These are phyloP conservation scores for Gryon sp. DNA, from an alignment of 1,140 invertebrate species.

Conservation along the genomic window DNA sequence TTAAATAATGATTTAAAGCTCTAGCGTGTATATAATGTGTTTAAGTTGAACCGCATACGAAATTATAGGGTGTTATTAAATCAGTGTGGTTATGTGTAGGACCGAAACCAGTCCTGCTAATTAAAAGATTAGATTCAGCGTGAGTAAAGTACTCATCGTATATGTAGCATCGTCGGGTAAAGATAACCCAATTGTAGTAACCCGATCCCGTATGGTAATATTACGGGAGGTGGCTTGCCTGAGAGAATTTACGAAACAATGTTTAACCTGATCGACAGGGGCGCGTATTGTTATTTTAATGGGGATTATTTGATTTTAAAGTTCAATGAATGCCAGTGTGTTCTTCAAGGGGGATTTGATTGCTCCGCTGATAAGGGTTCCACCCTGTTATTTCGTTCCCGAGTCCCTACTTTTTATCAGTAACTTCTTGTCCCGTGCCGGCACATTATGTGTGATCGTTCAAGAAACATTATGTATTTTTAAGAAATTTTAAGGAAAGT, in stretches of 20 bases:
- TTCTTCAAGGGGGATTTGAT: slow-evolving; percentile 77
- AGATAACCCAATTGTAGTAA: slow-evolving; percentile 79
- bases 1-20: slow-evolving; percentile 1
- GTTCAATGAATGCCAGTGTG: slow-evolving; percentile 78
- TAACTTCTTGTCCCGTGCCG: slow-evolving; percentile 58
- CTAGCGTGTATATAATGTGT: slow-evolving; percentile 8
- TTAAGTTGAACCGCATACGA: slow-evolving; percentile 30
- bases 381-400: slow-evolving; percentile 76
- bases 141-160: slow-evolving; percentile 62
- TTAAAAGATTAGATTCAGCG: slow-evolving; percentile 63
- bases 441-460: slow-evolving; percentile 48
- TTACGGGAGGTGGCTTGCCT: slow-evolving; percentile 45
- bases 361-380: slow-evolving; percentile 76
- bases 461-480: slow-evolving; percentile 32
- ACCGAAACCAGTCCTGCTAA: slow-evolving; percentile 56
- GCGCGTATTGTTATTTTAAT: slow-evolving; percentile 80
- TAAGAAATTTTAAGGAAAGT: slow-evolving; percentile 22
- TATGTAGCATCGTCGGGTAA: slow-evolving; percentile 66
- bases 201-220: slow-evolving; percentile 79
- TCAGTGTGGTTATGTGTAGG: slow-evolving; percentile 49
- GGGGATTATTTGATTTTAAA: slow-evolving; percentile 80
- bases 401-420: slow-evolving; percentile 67
- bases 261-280: slow-evolving; percentile 76
- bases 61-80: slow-evolving; percentile 51
- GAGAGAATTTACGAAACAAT: slow-evolving; percentile 75